phyloP scores from a whole-genome alignment of 2,888 invertebrate genomes.

The Drosophila kuntzei region DNA sequence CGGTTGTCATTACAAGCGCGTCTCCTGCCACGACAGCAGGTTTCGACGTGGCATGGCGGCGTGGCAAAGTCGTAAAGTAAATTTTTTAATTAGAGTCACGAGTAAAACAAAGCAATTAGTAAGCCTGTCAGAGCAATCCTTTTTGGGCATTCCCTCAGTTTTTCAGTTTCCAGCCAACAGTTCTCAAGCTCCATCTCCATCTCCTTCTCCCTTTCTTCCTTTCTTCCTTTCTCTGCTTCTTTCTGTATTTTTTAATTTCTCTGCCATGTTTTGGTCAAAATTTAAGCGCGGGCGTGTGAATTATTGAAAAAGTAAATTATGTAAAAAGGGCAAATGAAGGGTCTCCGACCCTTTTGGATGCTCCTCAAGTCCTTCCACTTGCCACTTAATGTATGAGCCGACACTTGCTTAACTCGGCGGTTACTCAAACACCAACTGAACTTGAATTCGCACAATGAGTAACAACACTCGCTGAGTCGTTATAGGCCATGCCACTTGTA shows the following conservation, averaged over 20 bases:
- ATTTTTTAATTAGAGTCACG: constrained; percentile 81
- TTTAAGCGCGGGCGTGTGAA: constrained; percentile 70
- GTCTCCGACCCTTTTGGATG: constrained; percentile 3
- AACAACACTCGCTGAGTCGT: no score
- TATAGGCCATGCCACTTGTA: constrained; percentile 8
- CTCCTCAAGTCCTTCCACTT: constrained; percentile 1
- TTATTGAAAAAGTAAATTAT: constrained; percentile 76
- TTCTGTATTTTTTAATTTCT: constrained; percentile 66
- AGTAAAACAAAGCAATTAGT: constrained; percentile 81
- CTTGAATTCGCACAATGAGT: constrained; percentile 17
- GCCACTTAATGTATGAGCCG: constrained; percentile 31
- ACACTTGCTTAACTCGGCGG: constrained; percentile 41
- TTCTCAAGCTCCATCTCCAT: background rate
- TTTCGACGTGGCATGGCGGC: constrained; percentile 14
- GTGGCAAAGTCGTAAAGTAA: constrained; percentile 74
- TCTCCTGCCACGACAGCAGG: constrained; percentile 8
- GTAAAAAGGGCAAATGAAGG: constrained; percentile 63
- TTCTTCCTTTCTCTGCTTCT: background rate
- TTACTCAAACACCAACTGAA: constrained; percentile 33
- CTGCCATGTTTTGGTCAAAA: constrained; percentile 65
- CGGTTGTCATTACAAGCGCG: constrained; percentile 46
- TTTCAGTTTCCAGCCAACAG: background rate
- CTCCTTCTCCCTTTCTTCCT: constrained; percentile 1
- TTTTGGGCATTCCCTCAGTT: constrained; percentile 42
- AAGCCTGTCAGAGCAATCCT: constrained; percentile 76